Base-by-base conservation (phyloP, 1,140 invertebrate genomes). In the Cryptotermes secundus region DNA sequence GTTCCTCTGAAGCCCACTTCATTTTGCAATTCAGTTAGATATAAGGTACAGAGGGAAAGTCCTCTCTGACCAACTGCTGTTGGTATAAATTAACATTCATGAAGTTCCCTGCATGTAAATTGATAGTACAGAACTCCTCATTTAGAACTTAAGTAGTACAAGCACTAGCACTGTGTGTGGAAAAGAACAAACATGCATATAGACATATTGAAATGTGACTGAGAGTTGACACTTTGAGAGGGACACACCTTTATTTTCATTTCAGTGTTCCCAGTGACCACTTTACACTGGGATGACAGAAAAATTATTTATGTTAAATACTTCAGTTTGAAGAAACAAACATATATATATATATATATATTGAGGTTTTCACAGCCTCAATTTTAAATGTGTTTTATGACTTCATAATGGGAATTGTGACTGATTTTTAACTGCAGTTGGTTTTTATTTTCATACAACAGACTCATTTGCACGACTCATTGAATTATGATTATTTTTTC, bases 241-340 rank as follows among this genome's bases (percentile, higher is more conserved):
- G 53, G 59, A 7, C 4, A 31, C 26, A 72, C 14, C n/a, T n/a
- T 72, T 31, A n/a, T 2, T 72, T 72, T 72, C 6, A 72, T 31
- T 72, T 72, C 10, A 19, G 14, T 49, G 45, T 19, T 49, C 45
- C 45, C 45, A 49, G 19, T 49, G 59, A 72, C 16, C 59, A 31
- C 59, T 72, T 72, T 72, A 72, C n/a, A 72, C 26, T 72, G 59
- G 26, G 26, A 72, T 31, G 53, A 59, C 19, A 59, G 26, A 16
- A n/a, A 72, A 72, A n/a, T 72, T 72, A 72, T n/a, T 72, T 72
- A 72, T 31, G 59, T 72, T 72, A 72, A 72, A 72, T 72, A 72
- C 59, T 72, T 72, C 26, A n/a, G 31, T 7, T 31, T 10, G n/a
- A 72, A 72, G 59, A 72, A 72, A 72, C 1, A 72, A 59, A 59